These are phyloP conservation scores for Phylloscopus trochilus DNA, from an alignment of 2,113 vertebrate species.

Conservation along the genomic window DNA sequence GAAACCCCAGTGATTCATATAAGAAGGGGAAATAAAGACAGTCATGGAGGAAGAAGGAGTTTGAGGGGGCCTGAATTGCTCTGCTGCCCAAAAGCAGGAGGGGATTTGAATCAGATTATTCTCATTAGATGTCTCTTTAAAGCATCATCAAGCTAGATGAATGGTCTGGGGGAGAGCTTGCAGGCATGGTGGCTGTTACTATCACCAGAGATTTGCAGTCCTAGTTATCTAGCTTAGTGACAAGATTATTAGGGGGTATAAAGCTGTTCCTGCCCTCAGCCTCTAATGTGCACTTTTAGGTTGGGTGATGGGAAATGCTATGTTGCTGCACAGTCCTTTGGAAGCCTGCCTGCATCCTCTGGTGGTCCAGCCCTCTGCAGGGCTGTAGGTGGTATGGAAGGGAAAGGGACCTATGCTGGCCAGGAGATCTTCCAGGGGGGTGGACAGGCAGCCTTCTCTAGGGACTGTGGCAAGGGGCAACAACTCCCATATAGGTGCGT, in stretches of 20 bases:
- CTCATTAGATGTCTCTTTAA: slow-evolving; percentile 59
- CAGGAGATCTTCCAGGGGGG: neutral
- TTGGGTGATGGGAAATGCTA: neutral
- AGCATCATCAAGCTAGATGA: slow-evolving; percentile 51
- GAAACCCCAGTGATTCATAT: slow-evolving; percentile 61
- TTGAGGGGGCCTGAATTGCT: slow-evolving; percentile 34
- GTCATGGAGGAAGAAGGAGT: slow-evolving; percentile 17
- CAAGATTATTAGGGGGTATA: slow-evolving; percentile 50
- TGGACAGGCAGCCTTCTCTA: fast-evolving
- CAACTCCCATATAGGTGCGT: neutral
- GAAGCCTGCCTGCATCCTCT: neutral
- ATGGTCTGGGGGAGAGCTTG: slow-evolving; percentile 32
- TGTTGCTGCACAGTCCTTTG: fast-evolving
- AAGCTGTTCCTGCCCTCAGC: slow-evolving; percentile 32
- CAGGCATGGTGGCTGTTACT: slow-evolving; percentile 49
- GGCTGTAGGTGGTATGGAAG: neutral
- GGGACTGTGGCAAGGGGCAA: neutral
- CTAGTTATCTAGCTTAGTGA: slow-evolving; percentile 51
- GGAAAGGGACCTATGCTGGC: neutral
- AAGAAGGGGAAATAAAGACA: slow-evolving; percentile 44
- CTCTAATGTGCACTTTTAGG: neutral
- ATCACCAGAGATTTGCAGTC: slow-evolving; percentile 41
- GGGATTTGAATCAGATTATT: slow-evolving; percentile 53
- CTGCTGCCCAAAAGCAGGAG: slow-evolving; percentile 47
- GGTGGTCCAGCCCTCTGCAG: neutral